A percentile compares a stretch with the other conserved stretches of the same genome.
Evolutionary conservation across 2,113 vertebrate genomes (phyloP).

Genomic region (Xiphophorus hellerii): DNA sequence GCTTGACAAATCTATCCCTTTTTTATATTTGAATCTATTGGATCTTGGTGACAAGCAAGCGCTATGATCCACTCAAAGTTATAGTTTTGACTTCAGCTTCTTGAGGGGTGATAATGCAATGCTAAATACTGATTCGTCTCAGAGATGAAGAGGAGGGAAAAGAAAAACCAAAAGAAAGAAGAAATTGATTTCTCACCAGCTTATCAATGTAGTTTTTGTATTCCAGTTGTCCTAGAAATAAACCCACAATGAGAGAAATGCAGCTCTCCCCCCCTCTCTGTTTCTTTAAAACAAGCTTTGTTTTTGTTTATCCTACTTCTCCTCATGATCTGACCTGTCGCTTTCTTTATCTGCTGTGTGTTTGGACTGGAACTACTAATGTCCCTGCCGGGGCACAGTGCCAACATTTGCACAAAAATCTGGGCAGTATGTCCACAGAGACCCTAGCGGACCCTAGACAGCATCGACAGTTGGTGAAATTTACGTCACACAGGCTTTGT

Average conservation of each 20-base stretch:
- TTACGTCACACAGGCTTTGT: background rate
- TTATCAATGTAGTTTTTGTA: background rate
- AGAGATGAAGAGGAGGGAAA: background rate
- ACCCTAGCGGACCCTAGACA: background rate
- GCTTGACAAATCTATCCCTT: too few relatives aligned
- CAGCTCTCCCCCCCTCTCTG: background rate
- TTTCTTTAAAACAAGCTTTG: background rate
- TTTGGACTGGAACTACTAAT: background rate
- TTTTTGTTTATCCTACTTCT: background rate
- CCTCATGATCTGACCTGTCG: background rate
- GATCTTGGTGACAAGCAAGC: background rate
- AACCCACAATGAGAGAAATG: background rate
- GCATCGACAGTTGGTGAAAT: background rate
- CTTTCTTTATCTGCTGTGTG: background rate
- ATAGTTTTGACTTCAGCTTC: background rate
- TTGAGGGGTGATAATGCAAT: background rate
- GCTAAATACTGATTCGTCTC: background rate
- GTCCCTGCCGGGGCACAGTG: too few relatives aligned
- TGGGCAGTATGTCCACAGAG: background rate
- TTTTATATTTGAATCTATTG: background rate
- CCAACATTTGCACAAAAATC: background rate
- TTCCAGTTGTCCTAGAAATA: background rate
- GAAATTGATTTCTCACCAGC: background rate
- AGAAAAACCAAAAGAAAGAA: background rate
- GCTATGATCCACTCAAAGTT: too few relatives aligned